Evolutionary conservation across 2,113 vertebrate genomes (phyloP).

Genomic region (Geothlypis trichas): DNA sequence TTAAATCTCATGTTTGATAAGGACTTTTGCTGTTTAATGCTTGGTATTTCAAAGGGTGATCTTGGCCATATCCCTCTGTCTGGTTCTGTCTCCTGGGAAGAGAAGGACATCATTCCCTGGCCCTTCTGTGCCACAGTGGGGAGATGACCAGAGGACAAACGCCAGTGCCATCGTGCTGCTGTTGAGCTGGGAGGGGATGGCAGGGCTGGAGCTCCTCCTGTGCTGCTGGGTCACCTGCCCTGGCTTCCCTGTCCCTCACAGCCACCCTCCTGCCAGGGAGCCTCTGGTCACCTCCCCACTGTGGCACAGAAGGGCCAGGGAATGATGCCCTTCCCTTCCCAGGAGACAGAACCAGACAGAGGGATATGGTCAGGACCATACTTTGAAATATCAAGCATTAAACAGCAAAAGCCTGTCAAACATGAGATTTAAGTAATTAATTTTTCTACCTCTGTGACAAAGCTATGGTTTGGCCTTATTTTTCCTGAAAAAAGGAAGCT

Average conservation of each 20-base stretch:
- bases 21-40: neutral
- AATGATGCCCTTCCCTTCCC: too few species aligned
- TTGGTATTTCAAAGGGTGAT: neutral
- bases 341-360: too few species aligned
- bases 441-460: too few species aligned
- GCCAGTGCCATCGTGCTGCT: neutral
- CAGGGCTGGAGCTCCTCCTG: neutral
- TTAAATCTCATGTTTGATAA: neutral
- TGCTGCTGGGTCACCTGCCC: neutral
- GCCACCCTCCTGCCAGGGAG: neutral
- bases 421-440: too few species aligned
- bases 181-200: neutral
- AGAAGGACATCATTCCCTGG: neutral
- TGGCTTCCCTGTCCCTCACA: rapidly evolving
- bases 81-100: neutral
- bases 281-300: too few species aligned
- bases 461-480: too few species aligned
- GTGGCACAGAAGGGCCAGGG: too few species aligned
- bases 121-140: neutral
- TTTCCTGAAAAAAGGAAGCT: neutral
- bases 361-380: too few species aligned
- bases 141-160: neutral
- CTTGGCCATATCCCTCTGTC: rapidly evolving
- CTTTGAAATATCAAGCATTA: too few species aligned
- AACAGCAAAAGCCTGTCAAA: too few species aligned